phyloP scores from a whole-genome alignment of 2,113 vertebrate species.

The Festucalex cinctus region DNA sequence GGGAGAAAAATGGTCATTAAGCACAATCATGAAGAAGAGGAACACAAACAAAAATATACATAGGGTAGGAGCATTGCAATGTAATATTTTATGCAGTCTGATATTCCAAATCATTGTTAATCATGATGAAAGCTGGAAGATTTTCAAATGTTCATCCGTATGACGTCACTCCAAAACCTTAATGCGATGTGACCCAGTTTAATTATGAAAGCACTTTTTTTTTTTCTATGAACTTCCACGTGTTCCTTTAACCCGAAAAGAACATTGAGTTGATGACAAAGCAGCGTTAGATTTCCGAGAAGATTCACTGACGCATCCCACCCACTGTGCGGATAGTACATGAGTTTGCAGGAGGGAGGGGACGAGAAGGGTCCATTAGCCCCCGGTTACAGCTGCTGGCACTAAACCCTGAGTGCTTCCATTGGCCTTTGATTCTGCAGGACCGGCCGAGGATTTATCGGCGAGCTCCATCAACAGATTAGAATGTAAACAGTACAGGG shows the following conservation, averaged over 20 bases:
- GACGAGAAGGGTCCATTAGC: conserved; percentile 43
- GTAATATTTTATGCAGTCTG: background rate
- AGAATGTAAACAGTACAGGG: conserved; percentile 52
- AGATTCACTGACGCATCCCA: background rate
- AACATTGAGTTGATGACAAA: conserved; percentile 8
- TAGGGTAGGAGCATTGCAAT: background rate
- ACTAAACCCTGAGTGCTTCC: conserved; percentile 32
- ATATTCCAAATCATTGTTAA: background rate
- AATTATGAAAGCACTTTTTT: conserved; percentile 3
- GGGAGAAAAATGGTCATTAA: background rate
- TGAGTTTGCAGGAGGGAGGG: background rate
- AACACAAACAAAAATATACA: background rate
- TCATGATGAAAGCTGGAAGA: background rate
- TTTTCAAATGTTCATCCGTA: conserved; percentile 3
- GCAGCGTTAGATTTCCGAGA: conserved; percentile 1
- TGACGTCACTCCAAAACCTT: conserved; percentile 14
- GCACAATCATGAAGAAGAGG: background rate
- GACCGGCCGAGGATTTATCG: conserved; percentile 47
- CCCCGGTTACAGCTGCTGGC: conserved; percentile 32
- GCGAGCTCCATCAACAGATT: conserved; percentile 51
- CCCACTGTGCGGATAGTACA: background rate
- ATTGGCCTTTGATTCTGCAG: conserved; percentile 42
- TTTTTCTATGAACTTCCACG: conserved; percentile 13
- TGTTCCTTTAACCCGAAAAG: conserved; percentile 9
- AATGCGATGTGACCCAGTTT: conserved; percentile 21